Evolutionary conservation across 2,113 vertebrate genomes (phyloP), one percentile per base, ranked within the genome.

Genomic region (Vidua chalybeata): DNA sequence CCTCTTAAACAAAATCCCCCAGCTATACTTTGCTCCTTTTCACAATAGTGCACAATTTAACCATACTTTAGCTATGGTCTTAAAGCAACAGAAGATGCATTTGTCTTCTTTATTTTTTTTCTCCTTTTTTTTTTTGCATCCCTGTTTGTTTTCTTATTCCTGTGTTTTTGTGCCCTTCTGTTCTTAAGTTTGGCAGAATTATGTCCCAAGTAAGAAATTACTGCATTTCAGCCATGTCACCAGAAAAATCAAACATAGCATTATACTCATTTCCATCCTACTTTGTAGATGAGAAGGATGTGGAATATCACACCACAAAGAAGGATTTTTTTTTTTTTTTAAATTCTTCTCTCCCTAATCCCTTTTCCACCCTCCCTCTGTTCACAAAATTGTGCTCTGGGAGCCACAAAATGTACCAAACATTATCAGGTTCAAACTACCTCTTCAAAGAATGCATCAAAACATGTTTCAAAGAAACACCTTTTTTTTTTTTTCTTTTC

Each of bases 11-110:
- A 94, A 78, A 80, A 97, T 96, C 95, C 93, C 91, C 96, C 94
- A 97, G 93, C 94, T 95, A 90, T 80, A 96, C 88, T 97, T 98
- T 97, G 96, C 98, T 98, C 97, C 96, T 98, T 97, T 97, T 96
- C 95, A 96, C 97, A 98, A 98, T 97, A 98, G 98, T 98, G 98
- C 98, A 98, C 98, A 98, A 98, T 96, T 96, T 96, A 97, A 98
- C 97, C 98, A 98, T 98, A 98, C 96, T 96, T 97, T 94, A 97
- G 95, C 95, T 98, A 98, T 97, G 96, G 96, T 97, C 97, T 97
- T 97, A 98, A 98, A 98, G 97, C 96, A 98, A 98, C 97, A 97
- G 88, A 96, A 97, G 97, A 97, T 95, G 91, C 87, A 2, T 75
- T 89, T 94, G 91, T 82, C 15, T 33, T 45, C 23, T 37, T 74